Conservation (phyloP, 2,888 invertebrate species). For the Tetrapedia diversipes region DNA sequence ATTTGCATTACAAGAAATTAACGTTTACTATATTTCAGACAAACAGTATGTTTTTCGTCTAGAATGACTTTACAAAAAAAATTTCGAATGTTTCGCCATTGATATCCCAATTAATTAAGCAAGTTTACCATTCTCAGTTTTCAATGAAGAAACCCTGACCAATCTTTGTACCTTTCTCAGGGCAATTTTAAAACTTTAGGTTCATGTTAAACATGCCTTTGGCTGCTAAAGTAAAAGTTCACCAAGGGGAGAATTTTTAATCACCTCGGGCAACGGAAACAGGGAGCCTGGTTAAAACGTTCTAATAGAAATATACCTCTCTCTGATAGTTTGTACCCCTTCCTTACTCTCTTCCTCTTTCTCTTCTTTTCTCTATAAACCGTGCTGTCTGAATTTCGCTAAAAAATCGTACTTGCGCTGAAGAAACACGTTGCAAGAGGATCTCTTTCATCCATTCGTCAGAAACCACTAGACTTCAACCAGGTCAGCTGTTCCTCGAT, state of each 20-base stretch:
- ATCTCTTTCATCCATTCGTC: not conserved
- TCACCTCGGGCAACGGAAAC: not conserved
- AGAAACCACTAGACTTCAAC: not conserved
- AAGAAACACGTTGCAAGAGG: not conserved
- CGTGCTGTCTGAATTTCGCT: not conserved
- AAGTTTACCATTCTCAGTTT: not conserved
- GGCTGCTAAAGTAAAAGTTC: not conserved
- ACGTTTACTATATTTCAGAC: too few relatives aligned
- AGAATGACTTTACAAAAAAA: too few relatives aligned
- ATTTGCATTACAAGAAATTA: too few relatives aligned
- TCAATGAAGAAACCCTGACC: not conserved
- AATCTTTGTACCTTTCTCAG: not conserved
- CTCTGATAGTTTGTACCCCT: too few relatives aligned
- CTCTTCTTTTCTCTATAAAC: not conserved
- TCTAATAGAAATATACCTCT: constrained; percentile 7
- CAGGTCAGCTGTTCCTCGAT: not conserved
- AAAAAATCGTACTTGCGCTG: constrained; percentile 2
- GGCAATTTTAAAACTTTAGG: not conserved
- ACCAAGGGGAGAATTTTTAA: not conserved
- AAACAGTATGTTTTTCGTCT: too few relatives aligned
- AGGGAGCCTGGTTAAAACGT: not conserved
- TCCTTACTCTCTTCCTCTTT: too few relatives aligned
- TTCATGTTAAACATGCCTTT: not conserved
- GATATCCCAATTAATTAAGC: not conserved
- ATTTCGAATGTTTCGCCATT: too few relatives aligned